A percentile compares a stretch with the other conserved stretches of the same genome.
These are phyloP conservation scores for Odontesthes bonariensis DNA, from an alignment of 2,113 vertebrate genomes.

Conservation along the genomic window DNA sequence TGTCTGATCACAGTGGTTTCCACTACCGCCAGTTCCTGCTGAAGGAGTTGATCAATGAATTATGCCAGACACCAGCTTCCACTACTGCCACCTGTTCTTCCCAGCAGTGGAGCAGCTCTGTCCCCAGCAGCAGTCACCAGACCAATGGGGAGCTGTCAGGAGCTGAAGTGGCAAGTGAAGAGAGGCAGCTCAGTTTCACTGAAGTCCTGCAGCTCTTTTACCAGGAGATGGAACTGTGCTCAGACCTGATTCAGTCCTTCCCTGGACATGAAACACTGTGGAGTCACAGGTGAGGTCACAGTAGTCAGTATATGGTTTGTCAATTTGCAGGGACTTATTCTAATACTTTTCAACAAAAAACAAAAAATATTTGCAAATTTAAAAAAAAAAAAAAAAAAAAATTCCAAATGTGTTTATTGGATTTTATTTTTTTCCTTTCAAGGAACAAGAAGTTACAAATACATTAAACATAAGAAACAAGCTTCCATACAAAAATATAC, in stretches of 20 bases:
- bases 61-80: slow-evolving; percentile 80
- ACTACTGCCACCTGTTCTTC: slow-evolving; percentile 81
- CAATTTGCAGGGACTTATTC: neutral
- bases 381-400: no score
- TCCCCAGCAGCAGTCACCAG: slow-evolving; percentile 62
- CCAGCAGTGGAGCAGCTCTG: slow-evolving; percentile 38
- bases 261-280: slow-evolving; percentile 97
- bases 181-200: slow-evolving; percentile 25
- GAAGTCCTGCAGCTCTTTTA: slow-evolving; percentile 81
- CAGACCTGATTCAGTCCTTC: slow-evolving; percentile 92
- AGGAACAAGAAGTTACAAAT: no score
- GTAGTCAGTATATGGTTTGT: neutral
- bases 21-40: slow-evolving; percentile 98
- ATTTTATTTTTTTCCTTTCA: neutral
- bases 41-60: slow-evolving; percentile 84
- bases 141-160: slow-evolving; percentile 78
- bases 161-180: slow-evolving; percentile 16
- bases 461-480: no score
- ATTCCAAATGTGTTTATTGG: no score
- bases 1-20: slow-evolving; percentile 98
- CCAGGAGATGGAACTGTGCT: slow-evolving; percentile 92
- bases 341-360: no score
- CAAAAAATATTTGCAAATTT: no score
- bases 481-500: no score
- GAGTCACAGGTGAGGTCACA: slow-evolving; percentile 93